Evolutionary conservation across 2,113 vertebrate genomes (phyloP), one percentile per base, ranked within the genome.

Genomic region (Plectropomus leopardus): DNA sequence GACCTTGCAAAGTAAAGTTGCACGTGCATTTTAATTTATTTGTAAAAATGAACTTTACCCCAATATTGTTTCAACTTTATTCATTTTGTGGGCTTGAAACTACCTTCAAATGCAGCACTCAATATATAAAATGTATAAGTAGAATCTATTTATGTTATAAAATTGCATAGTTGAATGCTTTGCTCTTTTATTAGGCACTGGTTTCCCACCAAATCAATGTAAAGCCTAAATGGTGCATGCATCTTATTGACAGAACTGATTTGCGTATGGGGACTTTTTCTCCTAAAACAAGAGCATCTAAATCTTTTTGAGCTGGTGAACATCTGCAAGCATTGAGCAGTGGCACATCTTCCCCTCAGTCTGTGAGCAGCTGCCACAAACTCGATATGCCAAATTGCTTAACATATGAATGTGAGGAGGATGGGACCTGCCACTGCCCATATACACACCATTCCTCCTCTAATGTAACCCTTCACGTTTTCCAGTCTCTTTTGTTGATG

Each of bases 241-340:
- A 36, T 76, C 50, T 89, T 67, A 85, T 76, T 84, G 71, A 81
- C 44, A 76, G 13, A 60, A 45, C 23, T 86, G 69, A 87, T 87
- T 84, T 79, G 68, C 76, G 76, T 72, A 44, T 69, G 77, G 54
- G 47, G 28, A 64, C 60, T 55, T 61, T 44, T 44, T 40, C 21
- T n/a, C 7, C 40, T 75, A 64, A 74, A 75, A 85, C 75, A 86
- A 89, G 67, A 84, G 53, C 84, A 48, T 85, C 72, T 76, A 70
- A 85, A 48, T 91, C 74, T 86, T 83, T 89, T 88, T 82, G 68
- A 88, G 82, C 68, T 55, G 82, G n/a, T 83, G 88, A 90, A 93
- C 92, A 92, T 94, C 92, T 93, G 92, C 83, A 90, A 50, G 84
- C 82, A 91, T 90, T 92, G 86, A 90, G 74, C 79, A 19, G 42